Evolutionary conservation across 2,888 invertebrate species (phyloP), one percentile per base, ranked within the genome.

Genomic region (Ametastegia equiseti): DNA sequence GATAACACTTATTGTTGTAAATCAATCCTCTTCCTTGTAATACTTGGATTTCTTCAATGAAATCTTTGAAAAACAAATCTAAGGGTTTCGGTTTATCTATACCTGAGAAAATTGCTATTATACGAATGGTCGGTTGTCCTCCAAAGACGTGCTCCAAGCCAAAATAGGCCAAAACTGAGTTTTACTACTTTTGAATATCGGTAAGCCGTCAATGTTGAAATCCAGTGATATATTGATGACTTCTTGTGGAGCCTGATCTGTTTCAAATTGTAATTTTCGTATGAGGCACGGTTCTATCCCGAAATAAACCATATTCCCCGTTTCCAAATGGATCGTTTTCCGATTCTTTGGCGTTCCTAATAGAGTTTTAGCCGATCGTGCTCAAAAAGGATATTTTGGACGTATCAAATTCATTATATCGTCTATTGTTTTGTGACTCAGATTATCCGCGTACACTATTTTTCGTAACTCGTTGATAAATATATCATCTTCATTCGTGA

Each of bases 81-180:
- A 57, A 57, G 23, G 57, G 57, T 3, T 57, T 23, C 6, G 57
- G 57, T 57, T 57, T 57, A 27, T 57, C 57, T 9, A 13, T 27
- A 11, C 57, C 57, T 9, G 11, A 57, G 13, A 57, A 30, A 57
- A 57, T 57, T 30, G 57, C 27, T 57, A 27, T 13, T 13, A n/a
- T n/a, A 3, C 57, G 27, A 57, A 57, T 57, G 57, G 57, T 2
- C 57, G 23, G 9, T 27, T 23, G 27, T 57, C 57, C 27, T 13
- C 27, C 27, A 57, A 57, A 57, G 57, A 57, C 13, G 57, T 57
- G 30, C 57, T 57, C 13, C 57, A 11, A 2, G 30, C 57, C 13
- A 57, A 27, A 57, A 57, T 57, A 57, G 57, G 57, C 57, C 57
- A 57, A 57, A 30, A 57, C 27, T 57, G 57, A 13, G 27, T 57